A percentile compares a stretch with the other conserved stretches of the same genome.
Evolutionary conservation across 2,888 invertebrate genomes (phyloP).

Genomic region (Acleris holmiana): DNA sequence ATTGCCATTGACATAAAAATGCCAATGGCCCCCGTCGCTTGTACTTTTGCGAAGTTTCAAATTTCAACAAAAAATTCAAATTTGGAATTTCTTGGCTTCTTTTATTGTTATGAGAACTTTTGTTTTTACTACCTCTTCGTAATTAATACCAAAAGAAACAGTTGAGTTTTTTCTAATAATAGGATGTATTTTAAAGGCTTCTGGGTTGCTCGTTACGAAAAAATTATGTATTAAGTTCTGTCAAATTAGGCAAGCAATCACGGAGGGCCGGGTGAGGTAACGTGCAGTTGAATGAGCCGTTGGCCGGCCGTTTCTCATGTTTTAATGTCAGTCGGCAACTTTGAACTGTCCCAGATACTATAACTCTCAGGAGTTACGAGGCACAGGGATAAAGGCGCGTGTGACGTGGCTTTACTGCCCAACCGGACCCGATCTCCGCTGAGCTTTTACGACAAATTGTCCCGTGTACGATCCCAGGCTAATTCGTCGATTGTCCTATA

Average conservation of each 20-base stretch:
- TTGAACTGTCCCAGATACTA: conserved; percentile 80
- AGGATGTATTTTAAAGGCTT: background rate
- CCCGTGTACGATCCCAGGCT: conserved; percentile 32
- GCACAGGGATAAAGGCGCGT: conserved; percentile 59
- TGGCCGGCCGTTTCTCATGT: conserved; percentile 75
- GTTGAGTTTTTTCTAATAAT: conserved; percentile 1
- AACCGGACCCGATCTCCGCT: conserved; percentile 36
- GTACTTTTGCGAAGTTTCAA: conserved; percentile 25
- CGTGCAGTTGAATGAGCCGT: conserved; percentile 65
- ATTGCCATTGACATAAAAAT: conserved; percentile 25
- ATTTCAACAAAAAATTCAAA: conserved; percentile 20
- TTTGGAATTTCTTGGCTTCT: conserved; percentile 9
- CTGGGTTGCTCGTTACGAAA: background rate
- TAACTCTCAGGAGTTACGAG: conserved; percentile 79
- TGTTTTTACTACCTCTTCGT: background rate
- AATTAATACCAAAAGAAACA: background rate
- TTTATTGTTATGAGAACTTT: conserved; percentile 10
- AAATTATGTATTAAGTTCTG: conserved; percentile 18
- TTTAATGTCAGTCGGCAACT: conserved; percentile 78
- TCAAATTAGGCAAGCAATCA: conserved; percentile 20
- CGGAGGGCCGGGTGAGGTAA: conserved; percentile 12
- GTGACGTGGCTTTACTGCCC: conserved; percentile 63
- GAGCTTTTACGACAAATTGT: conserved; percentile 62
- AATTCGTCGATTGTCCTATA: conserved; percentile 37
- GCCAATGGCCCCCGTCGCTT: conserved; percentile 15